Evolutionary conservation across 1,140 invertebrate species (phyloP), one percentile per base, ranked within the genome.

Genomic region (Leptinotarsa texana): DNA sequence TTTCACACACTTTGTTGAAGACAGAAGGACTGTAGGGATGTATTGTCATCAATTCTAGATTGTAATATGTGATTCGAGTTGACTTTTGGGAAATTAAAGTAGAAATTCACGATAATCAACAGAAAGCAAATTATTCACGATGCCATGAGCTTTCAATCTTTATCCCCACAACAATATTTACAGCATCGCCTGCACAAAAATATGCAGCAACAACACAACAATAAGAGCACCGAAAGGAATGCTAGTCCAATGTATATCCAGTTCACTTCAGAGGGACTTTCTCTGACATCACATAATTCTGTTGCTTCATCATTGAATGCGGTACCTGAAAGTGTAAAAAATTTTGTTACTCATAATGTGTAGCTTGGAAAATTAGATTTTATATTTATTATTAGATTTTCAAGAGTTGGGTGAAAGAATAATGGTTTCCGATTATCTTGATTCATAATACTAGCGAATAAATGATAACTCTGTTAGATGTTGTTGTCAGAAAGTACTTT

Each of bases 271-370:
- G 85, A 84, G 57, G 85, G 81, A 69, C 86, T 83, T 24, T 82
- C 85, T 49, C 72, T 79, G 69, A 85, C 85, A 42, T 42, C 33
- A 80, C 92, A 93, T 17, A 92, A 84, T 77, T 92, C 90, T 3
- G 89, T 87, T 3, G 90, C 88, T 80, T 92, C 91, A 80, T 92
- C 91, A 78, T 90, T 87, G 63, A 90, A 83, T 48, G 87, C 84
- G 22, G 88, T 86, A 33, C 87, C 83, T 78, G 73, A 24, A 82
- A 82, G 61, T 62, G 61, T 8, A 62, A n/a, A 62, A 17, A 17
- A 17, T 0, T 0, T 42, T 11, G 33, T 42, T 42, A 42, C 33
- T 42, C 33, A 11, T 42, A 11, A 11, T 11, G 3, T 42, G 33
- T 0, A 33, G 33, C 0, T 8, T 33, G 33, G 33, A 33, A 33